Conservation (phyloP, 2,888 invertebrate species). For the Trileptium ribeirensis region DNA sequence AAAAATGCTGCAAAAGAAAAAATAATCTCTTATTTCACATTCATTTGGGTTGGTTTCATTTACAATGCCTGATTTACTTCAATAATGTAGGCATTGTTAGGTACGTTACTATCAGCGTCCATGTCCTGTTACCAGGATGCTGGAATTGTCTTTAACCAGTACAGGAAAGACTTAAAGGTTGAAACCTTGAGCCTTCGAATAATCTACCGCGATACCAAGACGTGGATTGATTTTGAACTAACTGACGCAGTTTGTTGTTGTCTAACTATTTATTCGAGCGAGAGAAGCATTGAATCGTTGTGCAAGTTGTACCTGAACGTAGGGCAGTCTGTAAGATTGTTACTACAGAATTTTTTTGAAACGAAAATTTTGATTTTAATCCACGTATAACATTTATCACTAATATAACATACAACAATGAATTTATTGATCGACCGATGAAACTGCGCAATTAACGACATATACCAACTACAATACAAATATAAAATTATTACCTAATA, state of each 20-base stretch:
- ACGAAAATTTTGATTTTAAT: not conserved
- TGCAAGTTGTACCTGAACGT: not conserved
- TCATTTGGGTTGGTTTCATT: no score
- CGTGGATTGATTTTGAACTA: not conserved
- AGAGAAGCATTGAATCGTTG: not conserved
- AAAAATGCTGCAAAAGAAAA: no score
- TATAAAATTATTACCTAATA: no score
- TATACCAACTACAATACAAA: no score
- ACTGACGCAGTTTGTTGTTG: not conserved
- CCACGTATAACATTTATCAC: no score
- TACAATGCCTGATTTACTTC: no score
- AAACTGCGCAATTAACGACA: no score
- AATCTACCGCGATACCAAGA: not conserved
- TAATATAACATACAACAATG: no score
- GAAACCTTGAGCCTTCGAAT: not conserved
- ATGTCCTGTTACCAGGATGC: not conserved
- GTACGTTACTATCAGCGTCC: not conserved
- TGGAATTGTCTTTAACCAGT: not conserved
- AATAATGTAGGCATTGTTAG: not conserved
- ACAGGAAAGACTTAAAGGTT: not conserved
- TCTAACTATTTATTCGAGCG: not conserved
- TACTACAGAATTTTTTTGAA: not conserved
- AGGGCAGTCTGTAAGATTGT: not conserved
- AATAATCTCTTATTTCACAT: no score
- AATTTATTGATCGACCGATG: no score